Percentiles rank a stretch among this genome's conserved stretches.
These are phyloP conservation scores for Sander lucioperca DNA, from an alignment of 2,113 vertebrate species.

Conservation along the genomic window DNA sequence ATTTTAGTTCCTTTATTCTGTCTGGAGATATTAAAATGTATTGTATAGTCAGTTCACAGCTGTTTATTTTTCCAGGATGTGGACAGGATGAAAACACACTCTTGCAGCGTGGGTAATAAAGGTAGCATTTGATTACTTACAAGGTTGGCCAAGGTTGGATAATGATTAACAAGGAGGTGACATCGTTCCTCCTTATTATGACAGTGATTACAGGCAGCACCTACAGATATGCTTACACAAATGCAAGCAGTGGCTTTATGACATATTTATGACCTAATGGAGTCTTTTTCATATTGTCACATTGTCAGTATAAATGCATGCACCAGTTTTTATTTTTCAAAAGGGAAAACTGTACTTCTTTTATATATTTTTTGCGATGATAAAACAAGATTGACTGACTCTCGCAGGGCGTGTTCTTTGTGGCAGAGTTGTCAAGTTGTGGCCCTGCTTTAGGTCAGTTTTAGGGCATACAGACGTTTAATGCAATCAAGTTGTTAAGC, in stretches of 20 bases:
- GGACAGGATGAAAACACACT: slow-evolving; percentile 21
- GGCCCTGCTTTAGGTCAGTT: not conserved
- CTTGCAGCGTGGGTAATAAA: slow-evolving; percentile 33
- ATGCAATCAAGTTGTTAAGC: slow-evolving; percentile 3
- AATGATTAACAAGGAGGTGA: slow-evolving; percentile 67
- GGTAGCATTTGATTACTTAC: slow-evolving; percentile 16
- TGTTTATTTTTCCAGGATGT: slow-evolving; percentile 49
- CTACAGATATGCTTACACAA: slow-evolving; percentile 35
- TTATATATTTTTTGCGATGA: not conserved
- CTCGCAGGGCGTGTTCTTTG: not conserved
- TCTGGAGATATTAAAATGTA: slow-evolving; percentile 19
- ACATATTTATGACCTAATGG: not conserved
- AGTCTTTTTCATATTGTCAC: not conserved
- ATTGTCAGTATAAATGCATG: not conserved
- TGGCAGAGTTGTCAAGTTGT: not conserved
- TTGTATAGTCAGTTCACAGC: slow-evolving; percentile 12
- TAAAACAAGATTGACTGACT: not conserved
- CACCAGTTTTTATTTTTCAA: not conserved
- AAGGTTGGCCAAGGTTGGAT: not conserved
- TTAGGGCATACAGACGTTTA: not conserved
- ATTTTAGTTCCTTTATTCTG: slow-evolving; percentile 2
- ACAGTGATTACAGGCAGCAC: slow-evolving; percentile 41
- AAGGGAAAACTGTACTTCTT: not conserved
- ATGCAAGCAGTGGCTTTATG: slow-evolving; percentile 12
- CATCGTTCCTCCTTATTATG: slow-evolving; percentile 56